These are phyloP conservation scores for Gallinago paraguaiae DNA, from an alignment of 2,113 vertebrate species.

Conservation along the genomic window DNA sequence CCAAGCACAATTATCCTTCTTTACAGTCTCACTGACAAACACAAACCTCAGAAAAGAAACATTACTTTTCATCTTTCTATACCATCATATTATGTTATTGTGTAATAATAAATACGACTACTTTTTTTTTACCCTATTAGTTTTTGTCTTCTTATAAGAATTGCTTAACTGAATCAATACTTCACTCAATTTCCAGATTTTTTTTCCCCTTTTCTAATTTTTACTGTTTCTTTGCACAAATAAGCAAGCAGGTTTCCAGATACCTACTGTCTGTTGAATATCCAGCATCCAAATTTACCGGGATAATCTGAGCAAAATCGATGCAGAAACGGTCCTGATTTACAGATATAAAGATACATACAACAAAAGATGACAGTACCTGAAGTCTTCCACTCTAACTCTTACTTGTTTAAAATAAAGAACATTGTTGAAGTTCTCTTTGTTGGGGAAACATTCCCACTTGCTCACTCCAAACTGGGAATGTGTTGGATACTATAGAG, in stretches of 20 bases:
- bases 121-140: background rate
- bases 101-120: background rate
- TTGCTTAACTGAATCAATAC: background rate
- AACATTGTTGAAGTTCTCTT: background rate
- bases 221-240: background rate
- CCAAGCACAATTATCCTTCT: background rate
- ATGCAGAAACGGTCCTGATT: background rate
- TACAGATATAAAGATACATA: background rate
- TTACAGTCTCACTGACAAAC: background rate
- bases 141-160: background rate
- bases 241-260: background rate
- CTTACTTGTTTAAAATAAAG: background rate
- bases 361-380: background rate
- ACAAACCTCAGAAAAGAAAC: background rate
- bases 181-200: background rate
- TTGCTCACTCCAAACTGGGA: background rate
- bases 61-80: background rate
- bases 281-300: background rate
- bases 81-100: background rate
- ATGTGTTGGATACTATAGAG: background rate
- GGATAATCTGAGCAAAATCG: background rate
- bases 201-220: background rate
- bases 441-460: background rate
- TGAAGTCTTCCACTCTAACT: background rate
- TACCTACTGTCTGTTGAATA: background rate